phyloP scores from a whole-genome alignment of 2,888 invertebrate genomes.

The Hyppa rectilinea region DNA sequence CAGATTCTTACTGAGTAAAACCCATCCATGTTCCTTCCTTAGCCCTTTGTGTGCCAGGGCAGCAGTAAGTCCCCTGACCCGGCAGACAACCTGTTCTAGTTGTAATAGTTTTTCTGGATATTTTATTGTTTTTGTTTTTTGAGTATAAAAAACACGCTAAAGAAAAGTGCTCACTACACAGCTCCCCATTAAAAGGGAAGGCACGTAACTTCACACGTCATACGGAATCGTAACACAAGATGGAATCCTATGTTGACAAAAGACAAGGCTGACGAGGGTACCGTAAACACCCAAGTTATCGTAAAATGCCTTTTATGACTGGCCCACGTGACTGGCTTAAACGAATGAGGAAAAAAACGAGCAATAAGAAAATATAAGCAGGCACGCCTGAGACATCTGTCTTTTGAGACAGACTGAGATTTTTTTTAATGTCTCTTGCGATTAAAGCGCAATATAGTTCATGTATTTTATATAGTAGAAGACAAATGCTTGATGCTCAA shows the following conservation, averaged over 20 bases:
- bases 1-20: too few species aligned
- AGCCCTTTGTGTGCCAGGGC: too few species aligned
- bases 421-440: constrained; percentile 18
- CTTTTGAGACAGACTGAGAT: constrained; percentile 17
- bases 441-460: constrained; percentile 17
- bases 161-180: background rate
- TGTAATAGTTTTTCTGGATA: too few species aligned
- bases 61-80: too few species aligned
- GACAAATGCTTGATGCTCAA: background rate
- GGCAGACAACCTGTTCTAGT: too few species aligned
- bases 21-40: too few species aligned
- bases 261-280: constrained; percentile 43
- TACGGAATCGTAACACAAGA: constrained; percentile 27
- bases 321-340: constrained; percentile 51
- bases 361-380: constrained; percentile 32
- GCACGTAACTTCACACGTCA: constrained; percentile 27
- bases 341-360: constrained; percentile 39
- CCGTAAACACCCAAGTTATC: constrained; percentile 63
- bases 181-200: constrained; percentile 13
- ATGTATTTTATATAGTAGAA: background rate
- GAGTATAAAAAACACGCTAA: background rate
- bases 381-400: constrained; percentile 46
- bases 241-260: constrained; percentile 48
- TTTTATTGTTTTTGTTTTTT: too few species aligned
- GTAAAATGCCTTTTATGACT: constrained; percentile 70